Evolutionary conservation across 2,113 vertebrate genomes (phyloP), one percentile per base, ranked within the genome.

Genomic region (Acrocephalus kingi): DNA sequence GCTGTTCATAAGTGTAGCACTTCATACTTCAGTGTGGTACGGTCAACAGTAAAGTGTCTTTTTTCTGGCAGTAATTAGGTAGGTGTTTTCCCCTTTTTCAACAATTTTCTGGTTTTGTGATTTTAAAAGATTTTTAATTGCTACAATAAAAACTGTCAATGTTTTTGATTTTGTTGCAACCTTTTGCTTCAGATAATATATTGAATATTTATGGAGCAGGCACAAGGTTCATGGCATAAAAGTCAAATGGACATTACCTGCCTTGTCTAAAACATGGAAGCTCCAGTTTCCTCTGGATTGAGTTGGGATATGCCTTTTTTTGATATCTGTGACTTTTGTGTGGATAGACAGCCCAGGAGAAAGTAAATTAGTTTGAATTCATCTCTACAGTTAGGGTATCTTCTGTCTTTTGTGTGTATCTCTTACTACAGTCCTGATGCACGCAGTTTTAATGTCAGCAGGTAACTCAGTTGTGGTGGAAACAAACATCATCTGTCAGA

Each of bases 141-240:
- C 31, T 39, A 10, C 52, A 62, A 10, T 56, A 86, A 81, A 76
- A 87, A 18, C 11, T 20, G 35, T 51, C 22, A 24, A 6, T 15
- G 6, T 8, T 54, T 68, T 78, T 39, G 31, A 33, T 72, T 48
- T 64, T 56, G 18, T 72, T 81, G 56, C 49, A 84, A 24, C 5
- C 16, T 15, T 63, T 92, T 77, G 23, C 49, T 18, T 78, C 5
- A 7, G 37, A 39, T 25, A 45, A 64, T 74, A 54, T 28, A 27
- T 13, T 1, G 16, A 59, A n/a, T 75, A 48, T 33, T 72, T 81
- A 19, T 52, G 23, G 63, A 72, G 23, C 18, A 46, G 11, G 13
- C 0, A 0, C 15, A 3, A 48, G 45, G 31, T 82, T 73, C 11
- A 7, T 17, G 28, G 35, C 58, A 49, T 72, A 30, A 3, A 55